A percentile compares a stretch with the other conserved stretches of the same genome.
These are phyloP conservation scores for Ophiothrix spiculata DNA, from an alignment of 35 echinoderm and acorn worm genomes.

Conservation along the genomic window DNA sequence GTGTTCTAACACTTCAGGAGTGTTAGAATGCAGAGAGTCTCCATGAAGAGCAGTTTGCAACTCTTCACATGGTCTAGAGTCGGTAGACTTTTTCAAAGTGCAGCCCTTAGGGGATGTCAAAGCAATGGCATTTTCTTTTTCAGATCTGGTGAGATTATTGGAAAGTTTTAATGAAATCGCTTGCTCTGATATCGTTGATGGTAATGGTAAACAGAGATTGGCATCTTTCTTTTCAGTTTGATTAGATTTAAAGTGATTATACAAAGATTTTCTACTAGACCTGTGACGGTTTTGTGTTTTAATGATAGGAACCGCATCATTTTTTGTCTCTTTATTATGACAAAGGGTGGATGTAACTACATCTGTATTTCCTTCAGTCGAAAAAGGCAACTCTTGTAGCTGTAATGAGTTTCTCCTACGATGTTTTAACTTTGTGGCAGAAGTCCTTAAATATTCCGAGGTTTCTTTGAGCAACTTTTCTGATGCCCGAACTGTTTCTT, in stretches of 20 bases:
- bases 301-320: background rate
- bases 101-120: too few species aligned
- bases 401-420: conserved; percentile 33
- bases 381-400: background rate
- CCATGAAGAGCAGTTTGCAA: too few species aligned
- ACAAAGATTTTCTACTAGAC: conserved; percentile 6
- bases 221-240: background rate
- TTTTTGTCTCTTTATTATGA: too few species aligned
- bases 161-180: too few species aligned
- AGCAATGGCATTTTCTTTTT: too few species aligned
- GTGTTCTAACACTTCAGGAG: too few species aligned
- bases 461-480: conserved; percentile 51
- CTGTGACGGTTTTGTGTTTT: background rate
- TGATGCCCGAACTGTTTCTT: conserved; percentile 41
- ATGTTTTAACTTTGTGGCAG: conserved; percentile 41
- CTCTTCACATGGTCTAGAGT: too few species aligned
- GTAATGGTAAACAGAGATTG: background rate
- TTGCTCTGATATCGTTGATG: too few species aligned
- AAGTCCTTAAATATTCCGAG: conserved; percentile 43
- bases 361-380: background rate
- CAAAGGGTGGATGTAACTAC: too few species aligned
- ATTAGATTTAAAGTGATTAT: background rate
- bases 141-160: too few species aligned
- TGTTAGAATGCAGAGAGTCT: too few species aligned
- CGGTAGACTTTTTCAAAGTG: too few species aligned